phyloP scores from a whole-genome alignment of 2,888 invertebrate genomes.

The Campoplex nolae region DNA sequence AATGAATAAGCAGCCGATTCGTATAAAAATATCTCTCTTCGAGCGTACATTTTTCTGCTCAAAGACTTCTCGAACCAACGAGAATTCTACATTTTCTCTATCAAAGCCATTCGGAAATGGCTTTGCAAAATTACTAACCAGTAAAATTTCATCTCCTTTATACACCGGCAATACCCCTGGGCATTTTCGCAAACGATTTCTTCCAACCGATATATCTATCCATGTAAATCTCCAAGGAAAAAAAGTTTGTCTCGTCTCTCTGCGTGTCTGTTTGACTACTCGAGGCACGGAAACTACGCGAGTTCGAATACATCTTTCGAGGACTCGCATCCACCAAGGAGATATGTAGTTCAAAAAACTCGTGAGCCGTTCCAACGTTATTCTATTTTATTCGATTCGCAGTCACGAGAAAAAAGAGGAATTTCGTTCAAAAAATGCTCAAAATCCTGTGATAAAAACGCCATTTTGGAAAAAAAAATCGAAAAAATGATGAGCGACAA shows the following conservation, averaged over 20 bases:
- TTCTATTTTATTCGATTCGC: no score
- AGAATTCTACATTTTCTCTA: constrained; percentile 10
- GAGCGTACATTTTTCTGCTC: not conserved
- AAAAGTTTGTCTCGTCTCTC: not conserved
- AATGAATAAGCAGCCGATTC: not conserved
- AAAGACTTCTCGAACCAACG: constrained; percentile 15
- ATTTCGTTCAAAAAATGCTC: no score
- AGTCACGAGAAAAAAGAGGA: no score
- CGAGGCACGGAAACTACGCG: not conserved
- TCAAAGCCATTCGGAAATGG: not conserved
- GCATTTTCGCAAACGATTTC: constrained; percentile 3
- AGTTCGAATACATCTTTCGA: not conserved
- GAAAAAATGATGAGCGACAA: no score
- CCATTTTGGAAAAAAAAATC: no score
- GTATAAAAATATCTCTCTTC: not conserved
- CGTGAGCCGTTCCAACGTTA: no score
- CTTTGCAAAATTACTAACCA: constrained; percentile 3
- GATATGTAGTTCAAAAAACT: no score
- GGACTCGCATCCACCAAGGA: no score
- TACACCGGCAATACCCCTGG: constrained; percentile 3
- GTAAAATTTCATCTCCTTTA: constrained; percentile 11
- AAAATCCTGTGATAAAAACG: no score
- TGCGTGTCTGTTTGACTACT: not conserved
- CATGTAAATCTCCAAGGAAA: not conserved
- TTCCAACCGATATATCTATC: not conserved